Evolutionary conservation across 64 coral and sea anemone species (phyloP).

Genomic region (Pocillopora damicornis): DNA sequence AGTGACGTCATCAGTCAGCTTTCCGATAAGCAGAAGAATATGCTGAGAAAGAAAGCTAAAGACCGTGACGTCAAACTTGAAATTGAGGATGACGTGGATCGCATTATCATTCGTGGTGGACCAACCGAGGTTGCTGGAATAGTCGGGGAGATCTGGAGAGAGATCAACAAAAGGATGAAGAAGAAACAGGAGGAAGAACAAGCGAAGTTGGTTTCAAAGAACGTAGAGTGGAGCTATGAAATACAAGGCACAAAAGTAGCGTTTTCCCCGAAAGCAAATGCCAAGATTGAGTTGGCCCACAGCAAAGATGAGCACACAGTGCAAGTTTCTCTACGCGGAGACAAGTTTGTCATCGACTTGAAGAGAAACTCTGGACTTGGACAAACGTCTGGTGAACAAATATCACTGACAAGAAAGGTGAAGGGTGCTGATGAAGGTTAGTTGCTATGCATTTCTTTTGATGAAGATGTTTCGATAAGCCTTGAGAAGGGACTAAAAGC

Average conservation of each 20-base stretch:
- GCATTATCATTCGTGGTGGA: constrained; percentile 30
- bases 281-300: not conserved
- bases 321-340: too few relatives aligned
- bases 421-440: too few relatives aligned
- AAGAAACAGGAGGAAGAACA: not conserved
- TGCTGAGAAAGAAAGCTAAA: constrained; percentile 5
- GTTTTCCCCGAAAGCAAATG: not conserved
- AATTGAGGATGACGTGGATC: constrained; percentile 19
- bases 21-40: constrained; percentile 9
- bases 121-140: constrained; percentile 35
- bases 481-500: too few relatives aligned
- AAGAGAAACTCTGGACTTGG: too few relatives aligned
- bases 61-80: constrained; percentile 37
- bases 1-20: constrained; percentile 18
- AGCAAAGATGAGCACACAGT: too few relatives aligned
- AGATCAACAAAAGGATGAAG: constrained; percentile 24
- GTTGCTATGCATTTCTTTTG: too few relatives aligned
- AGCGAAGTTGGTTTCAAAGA: not conserved
- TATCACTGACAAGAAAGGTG: too few relatives aligned
- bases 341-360: too few relatives aligned
- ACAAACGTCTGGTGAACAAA: too few relatives aligned
- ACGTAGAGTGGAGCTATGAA: not conserved
- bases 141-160: constrained; percentile 25
- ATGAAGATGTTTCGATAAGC: too few relatives aligned
- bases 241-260: not conserved